Evolutionary conservation across 2,113 vertebrate genomes (phyloP), one percentile per base, ranked within the genome.

Genomic region (Salvelinus sp.): DNA sequence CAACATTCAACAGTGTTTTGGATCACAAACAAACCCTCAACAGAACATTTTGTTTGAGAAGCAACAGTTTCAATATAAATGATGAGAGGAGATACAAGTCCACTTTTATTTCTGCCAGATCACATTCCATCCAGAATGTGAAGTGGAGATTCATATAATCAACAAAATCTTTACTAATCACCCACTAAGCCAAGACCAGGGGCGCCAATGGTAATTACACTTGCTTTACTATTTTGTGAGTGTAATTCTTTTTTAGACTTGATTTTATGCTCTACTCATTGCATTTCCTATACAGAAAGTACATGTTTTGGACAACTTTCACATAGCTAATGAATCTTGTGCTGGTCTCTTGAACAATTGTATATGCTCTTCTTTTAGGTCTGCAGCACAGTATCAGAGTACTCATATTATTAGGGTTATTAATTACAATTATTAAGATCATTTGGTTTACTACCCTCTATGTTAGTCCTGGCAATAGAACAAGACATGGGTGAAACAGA

Each of bases 401-500:
- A 54, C 12, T 54, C 14, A 54, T 50, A 50, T 16, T 54, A 54
- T 54, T 54, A 14, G 4, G 12, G 16, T 54, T 54, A 54, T 54
- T 44, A 10, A 44, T 44, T 18, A 54, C 5, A 54, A 16, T 44
- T 44, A 44, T 44, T 18, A 54, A 54, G 50, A 54, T 54, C 0
- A 54, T 54, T 50, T 50, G 48, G 14, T 3, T 57, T 57, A 20
- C 20, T 57, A 57, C 18, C 54, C 13, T 20, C 27, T 16, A 16
- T 68, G 16, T 68, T n/a, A 30, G 28, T 25, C n/a, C 27, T 70
- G 54, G 76, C 30, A 75, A 27, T 65, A 50, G 6, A 85, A 85
- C 47, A 57, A 80, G 66, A 76, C 38, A 72, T 69, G 22, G 30
- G 22, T 70, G 81, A 75, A 81, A 81, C 70, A 72, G 62, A 74